Evolutionary conservation across 2,797 vertebrate species (phyloP), one percentile per base, ranked within the genome.

Genomic region (Calcarius lapponicus): DNA sequence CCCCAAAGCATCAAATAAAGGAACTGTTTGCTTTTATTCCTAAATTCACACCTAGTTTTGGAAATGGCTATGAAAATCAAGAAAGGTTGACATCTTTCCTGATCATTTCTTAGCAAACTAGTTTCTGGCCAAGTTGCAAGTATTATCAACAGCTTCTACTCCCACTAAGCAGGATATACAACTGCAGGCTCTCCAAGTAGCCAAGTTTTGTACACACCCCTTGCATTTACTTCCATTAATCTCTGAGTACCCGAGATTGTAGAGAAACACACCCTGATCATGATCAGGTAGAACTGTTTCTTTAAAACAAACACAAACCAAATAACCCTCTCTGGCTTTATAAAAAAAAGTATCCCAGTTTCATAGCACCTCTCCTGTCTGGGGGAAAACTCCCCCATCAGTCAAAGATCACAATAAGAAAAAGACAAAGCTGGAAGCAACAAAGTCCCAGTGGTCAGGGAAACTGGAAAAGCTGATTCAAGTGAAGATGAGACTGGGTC

Each of bases 401-500:
- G 21, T 21, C 22, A 50, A 84, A 81, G 31, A 67, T 19, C 25
- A 42, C 24, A 57, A 31, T 0, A 62, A 31, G 25, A 47, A 54
- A 74, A 72, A 51, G 19, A 61, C 50, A 71, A 76, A 53, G 36
- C 60, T 54, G 19, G 3, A 73, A 42, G 32, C 15, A 66, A 25
- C 22, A 50, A 6, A 58, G 56, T 18, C 20, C 24, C 29, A 7
- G 18, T 9, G 12, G 15, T 13, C 36, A 62, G 29, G 22, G 38
- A 84, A 75, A 61, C 3, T 36, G 38, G 25, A 38, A 36, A 13
- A 84, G 31, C 16, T 24, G 8, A 21, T 36, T 53, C 34, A 58
- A 72, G 18, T 9, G 31, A 84, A 75, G 75, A 48, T 0, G 1
- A 40, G 22, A 42, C 12, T 0, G 1, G 7, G 5, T 32, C 21